Base-by-base conservation (phyloP, 1,140 invertebrate genomes). In the Calliphora vicina region DNA sequence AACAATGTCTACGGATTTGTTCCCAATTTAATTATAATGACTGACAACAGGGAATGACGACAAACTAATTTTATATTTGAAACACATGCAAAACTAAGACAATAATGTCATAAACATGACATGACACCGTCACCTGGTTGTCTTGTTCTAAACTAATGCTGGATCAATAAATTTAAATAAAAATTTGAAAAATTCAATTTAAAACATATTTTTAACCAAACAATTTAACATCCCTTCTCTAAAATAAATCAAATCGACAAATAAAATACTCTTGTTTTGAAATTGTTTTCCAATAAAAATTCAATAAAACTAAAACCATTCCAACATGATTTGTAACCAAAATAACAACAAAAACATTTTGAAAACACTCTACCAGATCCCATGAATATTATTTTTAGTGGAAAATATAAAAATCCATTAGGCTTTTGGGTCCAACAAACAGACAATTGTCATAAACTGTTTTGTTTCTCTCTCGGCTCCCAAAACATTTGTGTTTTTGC, bases 231-330 rank as follows among this genome's bases (percentile, higher is more conserved):
- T 57, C 50, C 13, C n/a, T 57, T 35, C 0, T 5, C 5, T 17
- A 17, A 57, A n/a, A 57, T 57, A 57, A 57, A 57, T 57, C 50
- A 57, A 57, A 57, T n/a, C n/a, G 17, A 35, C 6, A 35, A 35
- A 35, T 35, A 35, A 35, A 35, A 35, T 12, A 10, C 35, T 35
- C 6, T 35, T 35, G 35, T 35, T 8, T 35, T 35, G 50, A n/a
- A 57, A 76, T 78, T 43, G 42, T 43, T 45, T 45, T 78, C 74
- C 74, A 78, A 78, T 78, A 43, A 78, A 45, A 45, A 78, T 78
- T 78, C 74, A 78, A 78, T 78, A 43, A 78, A 78, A 78, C 35
- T 78, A 25, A 67, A 67, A 20, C n/a, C 20, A 20, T 23, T 10
- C 61, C 50, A 57, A 57, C 1, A 57, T n/a, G 50, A 57, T 57